Conservation (phyloP, 2,888 invertebrate species). For the Entomobrya multifasciata region DNA sequence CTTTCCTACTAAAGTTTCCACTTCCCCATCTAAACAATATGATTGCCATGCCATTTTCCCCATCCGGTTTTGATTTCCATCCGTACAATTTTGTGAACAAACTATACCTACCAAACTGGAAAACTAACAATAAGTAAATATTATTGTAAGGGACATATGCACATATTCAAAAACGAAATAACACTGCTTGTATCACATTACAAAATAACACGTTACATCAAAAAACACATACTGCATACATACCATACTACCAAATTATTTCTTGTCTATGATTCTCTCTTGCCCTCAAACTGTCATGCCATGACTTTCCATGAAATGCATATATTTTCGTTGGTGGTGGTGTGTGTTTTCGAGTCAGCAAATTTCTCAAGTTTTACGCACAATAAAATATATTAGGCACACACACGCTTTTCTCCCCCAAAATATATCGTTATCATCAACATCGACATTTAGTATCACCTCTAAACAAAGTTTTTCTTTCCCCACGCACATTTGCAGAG, state of each 20-base stretch:
- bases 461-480: neutral
- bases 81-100: constrained; percentile 16
- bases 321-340: constrained; percentile 35
- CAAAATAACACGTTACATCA: constrained; percentile 9
- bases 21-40: constrained; percentile 9
- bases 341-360: constrained; percentile 16
- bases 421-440: neutral
- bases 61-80: constrained; percentile 64
- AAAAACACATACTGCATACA: too few relatives aligned
- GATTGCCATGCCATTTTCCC: constrained; percentile 61
- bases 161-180: neutral
- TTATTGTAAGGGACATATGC: neutral
- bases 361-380: constrained; percentile 55
- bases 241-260: too few relatives aligned
- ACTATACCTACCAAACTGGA: neutral
- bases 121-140: neutral
- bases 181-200: neutral
- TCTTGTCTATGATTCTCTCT: constrained; percentile 15
- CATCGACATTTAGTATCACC: neutral
- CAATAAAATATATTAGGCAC: constrained; percentile 53
- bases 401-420: constrained; percentile 15
- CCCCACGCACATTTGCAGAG: neutral
- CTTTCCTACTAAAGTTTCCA: constrained; percentile 18
- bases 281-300: too few relatives aligned
- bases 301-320: neutral